Evolutionary conservation across 2,113 vertebrate genomes (phyloP), one percentile per base, ranked within the genome.

Genomic region (Geococcyx californianus): DNA sequence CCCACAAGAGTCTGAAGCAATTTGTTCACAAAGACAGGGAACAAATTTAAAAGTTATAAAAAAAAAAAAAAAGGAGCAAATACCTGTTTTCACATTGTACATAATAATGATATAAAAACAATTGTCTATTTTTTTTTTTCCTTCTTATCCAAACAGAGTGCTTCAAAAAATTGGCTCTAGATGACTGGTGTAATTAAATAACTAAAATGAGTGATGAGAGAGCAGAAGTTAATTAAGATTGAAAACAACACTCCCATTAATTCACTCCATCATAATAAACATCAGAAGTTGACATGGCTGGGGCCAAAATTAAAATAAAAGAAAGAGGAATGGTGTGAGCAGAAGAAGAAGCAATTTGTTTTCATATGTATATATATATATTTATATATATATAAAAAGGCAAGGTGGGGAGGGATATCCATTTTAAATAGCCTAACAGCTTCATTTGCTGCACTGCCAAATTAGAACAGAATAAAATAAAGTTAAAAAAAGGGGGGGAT

Each of bases 111-210:
- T 98, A 98, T 95, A 98, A 99, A 98, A 98, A 98, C 97, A 98
- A 98, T 98, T 98, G 98, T 97, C 96, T 97, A 79, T 80, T 85
- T 89, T 95, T n/a, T n/a, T n/a, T 92, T 94, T 95, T 97, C 95
- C 92, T 97, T 97, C 97, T 98, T 98, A 98, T 97, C 98, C 96
- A 98, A 98, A 98, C 98, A 99, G 98, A 99, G 99, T 99, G 98
- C 98, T 99, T 99, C 89, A 98, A 98, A 98, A 97, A 99, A 98
- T 97, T 98, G 98, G 98, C 98, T 98, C 98, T 98, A 99, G 98
- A 97, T 98, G 97, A 97, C 96, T 96, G 95, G 96, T 97, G 95
- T 97, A 98, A 98, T 98, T 97, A 98, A 98, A 97, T 98, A 98
- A 98, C 96, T 97, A 93, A 97, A 98, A 97, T 97, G 96, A 98